Evolutionary conservation across 2,888 invertebrate species (phyloP), one percentile per base, ranked within the genome.

Genomic region (Drosophila villosipedis): DNA sequence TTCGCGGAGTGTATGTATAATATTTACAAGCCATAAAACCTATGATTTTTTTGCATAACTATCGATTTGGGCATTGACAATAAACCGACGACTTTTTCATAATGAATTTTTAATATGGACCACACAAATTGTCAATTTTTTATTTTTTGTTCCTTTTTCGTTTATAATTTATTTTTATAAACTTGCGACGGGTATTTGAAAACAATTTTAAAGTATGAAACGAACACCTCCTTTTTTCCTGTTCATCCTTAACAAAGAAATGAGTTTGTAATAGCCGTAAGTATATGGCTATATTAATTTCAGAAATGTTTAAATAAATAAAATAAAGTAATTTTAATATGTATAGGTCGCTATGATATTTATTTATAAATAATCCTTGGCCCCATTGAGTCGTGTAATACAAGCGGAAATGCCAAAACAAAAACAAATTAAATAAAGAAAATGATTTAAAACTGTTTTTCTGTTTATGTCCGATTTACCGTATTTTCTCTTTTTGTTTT

Each of bases 81-180:
- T 83, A 81, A 88, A 74, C 85, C 80, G 67, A 83, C 83, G 79
- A 83, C 77, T 88, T 84, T 84, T 84, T 84, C 69, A 82, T 82
- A 85, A 88, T 88, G 75, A 73, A 88, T 88, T 88, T 84, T 83
- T 88, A 88, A 84, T 85, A 85, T 58, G 79, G 73, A 55, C 43
- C 63, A 50, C 50, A 63, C 63, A 61, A 81, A 72, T 80, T 81
- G 55, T n/a, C 63, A 64, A 49, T 65, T 70, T 67, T 64, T 52
- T 30, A 37, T 52, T 78, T 14, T 68, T 66, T 33, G 19, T 9
- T 31, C 4, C 0, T 10, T 37, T 67, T 68, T 10, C 28, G 47
- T 39, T 22, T 37, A 54, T 62, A 41, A 63, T 43, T 54, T 35
- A 28, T 64, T 76, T 86, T 54, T 10, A 43, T 33, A 25, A 31